Base-by-base conservation (phyloP, 2,888 invertebrate species). In the Bursaphelenchus okinawaensis region DNA sequence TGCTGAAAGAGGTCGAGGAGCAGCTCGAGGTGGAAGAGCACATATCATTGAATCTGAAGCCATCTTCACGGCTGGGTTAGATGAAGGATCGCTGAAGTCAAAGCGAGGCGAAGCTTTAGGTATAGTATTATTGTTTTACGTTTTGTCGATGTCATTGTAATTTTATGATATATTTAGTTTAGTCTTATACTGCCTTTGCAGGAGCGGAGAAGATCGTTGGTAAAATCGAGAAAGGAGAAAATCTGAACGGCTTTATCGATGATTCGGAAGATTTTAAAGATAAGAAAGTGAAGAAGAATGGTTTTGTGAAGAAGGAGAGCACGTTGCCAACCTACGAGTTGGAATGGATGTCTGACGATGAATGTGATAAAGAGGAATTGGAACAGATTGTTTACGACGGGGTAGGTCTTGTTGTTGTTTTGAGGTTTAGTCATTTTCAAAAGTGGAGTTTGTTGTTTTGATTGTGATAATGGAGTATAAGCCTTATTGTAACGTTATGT, bases 291-390 rank as follows among this genome's bases (percentile, higher is more conserved):
- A 57, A 22, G 27, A 56, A 56, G 8, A 20, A 22, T 22, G n/a
- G 20, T 2, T 23, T 28, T n/a, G 29, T 31, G 12, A 29, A 19
- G 16, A 28, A 12, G n/a, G 29, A 60, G 52, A 19, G 16, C 23
- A 19, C 26, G 24, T 16, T 60, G 9, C 23, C 40, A 7, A 52
- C 60, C 8, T 60, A 60, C 19, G 60, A 51, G 23, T 51, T 26
- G 26, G 52, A 52, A 20, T 60, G 60, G 60, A 20, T 24, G 7
- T 60, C 60, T 12, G 60, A 60, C 26, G 27, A 28, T 1, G 60
- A 60, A 23, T 51, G 12, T 7, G 60, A 60, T 52, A 28, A 51
- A 24, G 51, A 51, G 19, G 50, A 26, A 20, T 24, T 60, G 23
- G 51, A 40, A 24, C 24, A 51, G 4, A 28, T 59, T 6, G 4